These are phyloP conservation scores for Petrocephalus sullivani DNA, from an alignment of 2,797 vertebrate genomes.

Conservation along the genomic window DNA sequence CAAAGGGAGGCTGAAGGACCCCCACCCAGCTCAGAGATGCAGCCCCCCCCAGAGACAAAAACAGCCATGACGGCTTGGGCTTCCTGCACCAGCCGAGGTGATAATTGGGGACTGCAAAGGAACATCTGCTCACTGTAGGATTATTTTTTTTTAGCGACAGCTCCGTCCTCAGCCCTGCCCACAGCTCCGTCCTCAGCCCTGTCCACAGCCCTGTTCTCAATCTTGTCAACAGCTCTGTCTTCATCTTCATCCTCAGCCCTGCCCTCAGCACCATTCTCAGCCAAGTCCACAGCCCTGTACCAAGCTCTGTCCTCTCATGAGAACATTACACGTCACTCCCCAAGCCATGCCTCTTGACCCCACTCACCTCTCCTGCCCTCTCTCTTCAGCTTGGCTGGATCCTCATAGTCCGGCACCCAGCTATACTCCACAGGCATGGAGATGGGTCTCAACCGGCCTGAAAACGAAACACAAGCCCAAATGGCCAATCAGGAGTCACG, in stretches of 20 bases:
- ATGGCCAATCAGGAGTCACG: background rate
- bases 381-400: constrained; percentile 76
- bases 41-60: background rate
- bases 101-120: background rate
- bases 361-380: background rate
- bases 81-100: constrained; percentile 12
- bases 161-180: background rate
- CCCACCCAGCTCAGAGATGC: background rate
- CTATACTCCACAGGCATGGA: constrained; percentile 99
- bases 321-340: background rate
- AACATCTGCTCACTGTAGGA: background rate
- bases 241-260: background rate
- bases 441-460: constrained; percentile 95
- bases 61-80: background rate
- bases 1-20: background rate
- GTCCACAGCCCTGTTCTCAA: background rate
- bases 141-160: background rate
- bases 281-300: background rate
- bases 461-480: constrained; percentile 26
- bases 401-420: constrained; percentile 97
- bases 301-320: background rate
- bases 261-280: background rate
- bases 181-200: background rate
- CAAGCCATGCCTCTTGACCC: background rate
- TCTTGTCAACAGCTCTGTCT: background rate